Evolutionary conservation across 2,888 invertebrate species (phyloP), one percentile per base, ranked within the genome.

Genomic region (Diplazon laetatorius): DNA sequence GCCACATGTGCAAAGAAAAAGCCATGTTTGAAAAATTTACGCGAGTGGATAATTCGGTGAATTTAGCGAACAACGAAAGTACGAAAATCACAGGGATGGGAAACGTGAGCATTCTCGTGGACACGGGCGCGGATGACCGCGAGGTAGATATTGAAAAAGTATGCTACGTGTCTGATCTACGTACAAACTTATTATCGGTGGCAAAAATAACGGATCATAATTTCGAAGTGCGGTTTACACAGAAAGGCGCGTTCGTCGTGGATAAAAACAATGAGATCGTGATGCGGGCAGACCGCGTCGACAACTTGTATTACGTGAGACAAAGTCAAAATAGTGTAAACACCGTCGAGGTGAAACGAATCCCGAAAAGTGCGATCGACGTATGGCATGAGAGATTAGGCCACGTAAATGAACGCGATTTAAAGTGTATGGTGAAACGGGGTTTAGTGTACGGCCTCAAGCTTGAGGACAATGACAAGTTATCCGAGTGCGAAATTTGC

Each of bases 121-220:
- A 68, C 30, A 16, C 44, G 30, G 73, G 39, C 2, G n/a, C 48
- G 0, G 48, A 48, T 35, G 30, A 52, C 25, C 57, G 48, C 22
- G 57, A 44, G 12, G 46, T 78, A 25, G 37, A 73, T 52, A 39
- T 73, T 2, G 44, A 52, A 48, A 25, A 63, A 8, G 72, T 55
- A 2, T 57, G 46, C 20, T 63, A 57, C 22, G 74, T 77, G 1
- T 55, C 73, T 12, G 71, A 77, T 68, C n/a, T 80, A 8, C 55
- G 74, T n/a, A 78, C 76, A 6, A 80, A 80, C 50, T 65, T 74
- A 22, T 44, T 82, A 25, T 82, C 76, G 2, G 78, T 82, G 1
- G 44, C 80, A 8, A 73, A 65, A 12, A 78, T 76, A 5, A 82
- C 80, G 9, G 80, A 82, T 48, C 68, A 52, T n/a, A 72, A 59